phyloP scores from a whole-genome alignment of 64 coral and sea anemone genomes.

The Acropora yongei region DNA sequence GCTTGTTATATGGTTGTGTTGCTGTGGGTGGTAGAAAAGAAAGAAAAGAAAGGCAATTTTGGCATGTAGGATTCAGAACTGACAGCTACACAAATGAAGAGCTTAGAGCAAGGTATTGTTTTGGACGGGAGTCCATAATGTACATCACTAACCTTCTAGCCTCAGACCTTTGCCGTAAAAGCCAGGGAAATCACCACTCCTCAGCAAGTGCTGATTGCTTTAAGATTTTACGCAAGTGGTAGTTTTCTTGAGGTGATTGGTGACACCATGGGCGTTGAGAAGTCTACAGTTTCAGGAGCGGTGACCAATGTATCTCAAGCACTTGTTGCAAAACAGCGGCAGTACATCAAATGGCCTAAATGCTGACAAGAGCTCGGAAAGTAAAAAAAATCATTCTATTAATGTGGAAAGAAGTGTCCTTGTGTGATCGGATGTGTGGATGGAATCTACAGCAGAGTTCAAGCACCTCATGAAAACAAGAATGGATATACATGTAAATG shows the following conservation, averaged over 20 bases:
- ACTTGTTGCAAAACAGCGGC: constrained; percentile 29
- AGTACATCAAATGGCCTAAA: constrained; percentile 41
- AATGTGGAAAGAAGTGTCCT: constrained; percentile 12
- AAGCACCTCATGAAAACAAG: constrained; percentile 29
- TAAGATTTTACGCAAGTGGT: constrained; percentile 23
- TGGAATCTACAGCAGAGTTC: constrained; percentile 3
- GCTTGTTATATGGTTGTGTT: background rate
- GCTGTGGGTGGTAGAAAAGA: background rate
- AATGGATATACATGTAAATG: background rate
- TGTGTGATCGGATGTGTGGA: constrained; percentile 33
- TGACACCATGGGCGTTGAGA: constrained; percentile 57
- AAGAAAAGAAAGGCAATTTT: background rate
- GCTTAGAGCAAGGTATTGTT: background rate
- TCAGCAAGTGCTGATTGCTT: background rate
- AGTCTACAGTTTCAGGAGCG: constrained; percentile 3
- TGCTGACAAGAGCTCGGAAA: background rate
- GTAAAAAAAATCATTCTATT: constrained; percentile 5
- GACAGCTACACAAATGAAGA: background rate
- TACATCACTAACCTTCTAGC: background rate
- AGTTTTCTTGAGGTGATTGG: constrained; percentile 74
- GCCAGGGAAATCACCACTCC: constrained; percentile 1
- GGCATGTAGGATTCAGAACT: background rate
- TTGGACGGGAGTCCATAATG: background rate
- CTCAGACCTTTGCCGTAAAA: constrained; percentile 3
- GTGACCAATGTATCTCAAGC: background rate